phyloP scores from a whole-genome alignment of 2,888 invertebrate species.

The Melanargia galathea region DNA sequence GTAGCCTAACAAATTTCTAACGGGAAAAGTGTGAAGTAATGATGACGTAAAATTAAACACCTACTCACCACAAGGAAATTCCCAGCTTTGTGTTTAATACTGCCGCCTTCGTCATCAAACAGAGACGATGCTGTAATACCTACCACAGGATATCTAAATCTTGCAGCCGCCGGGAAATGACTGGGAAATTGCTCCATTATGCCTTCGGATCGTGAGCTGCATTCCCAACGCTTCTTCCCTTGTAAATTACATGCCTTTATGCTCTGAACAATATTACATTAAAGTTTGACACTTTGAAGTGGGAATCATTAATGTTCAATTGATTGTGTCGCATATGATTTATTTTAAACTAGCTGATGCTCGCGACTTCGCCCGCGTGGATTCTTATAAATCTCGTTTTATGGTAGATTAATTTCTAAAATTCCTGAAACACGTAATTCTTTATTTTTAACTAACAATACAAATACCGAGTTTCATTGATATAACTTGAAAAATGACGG shows the following conservation, averaged over 20 bases:
- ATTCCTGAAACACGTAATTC: too few relatives aligned
- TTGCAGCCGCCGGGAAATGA: constrained; percentile 74
- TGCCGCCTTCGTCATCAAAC: constrained; percentile 6
- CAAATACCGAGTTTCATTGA: too few relatives aligned
- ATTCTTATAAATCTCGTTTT: too few relatives aligned
- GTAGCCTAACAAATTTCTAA: too few relatives aligned
- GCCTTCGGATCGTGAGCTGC: constrained; percentile 78
- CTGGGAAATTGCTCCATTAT: constrained; percentile 79
- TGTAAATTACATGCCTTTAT: constrained; percentile 66
- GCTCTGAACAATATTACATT: constrained; percentile 9
- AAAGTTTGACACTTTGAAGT: constrained; percentile 1
- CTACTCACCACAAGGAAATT: background rate
- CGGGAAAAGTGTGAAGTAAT: background rate
- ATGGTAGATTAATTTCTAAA: too few relatives aligned
- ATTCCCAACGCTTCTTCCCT: constrained; percentile 75
- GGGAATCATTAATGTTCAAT: background rate
- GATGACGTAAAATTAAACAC: background rate
- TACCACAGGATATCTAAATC: constrained; percentile 72
- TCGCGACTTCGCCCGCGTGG: too few relatives aligned
- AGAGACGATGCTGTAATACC: constrained; percentile 48
- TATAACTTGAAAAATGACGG: too few relatives aligned
- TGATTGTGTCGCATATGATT: background rate
- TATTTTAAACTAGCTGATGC: too few relatives aligned
- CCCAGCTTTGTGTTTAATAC: background rate
- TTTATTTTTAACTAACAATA: too few relatives aligned